phyloP scores from a whole-genome alignment of 2,797 vertebrate genomes.

The Sebastes kiyomatsui region DNA sequence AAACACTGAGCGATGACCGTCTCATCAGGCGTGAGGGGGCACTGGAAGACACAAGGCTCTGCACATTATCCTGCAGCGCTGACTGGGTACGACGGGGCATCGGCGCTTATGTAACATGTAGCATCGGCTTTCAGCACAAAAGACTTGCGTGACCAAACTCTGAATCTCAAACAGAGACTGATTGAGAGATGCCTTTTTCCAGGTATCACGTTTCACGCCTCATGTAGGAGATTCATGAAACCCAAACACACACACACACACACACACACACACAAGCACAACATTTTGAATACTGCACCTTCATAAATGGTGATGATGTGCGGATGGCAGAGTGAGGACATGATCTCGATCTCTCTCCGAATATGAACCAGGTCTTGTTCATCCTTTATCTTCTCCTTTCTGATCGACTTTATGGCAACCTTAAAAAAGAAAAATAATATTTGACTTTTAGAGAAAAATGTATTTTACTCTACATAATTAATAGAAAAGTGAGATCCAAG shows the following conservation, averaged over 20 bases:
- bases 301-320: constrained; percentile 96
- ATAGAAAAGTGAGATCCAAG: background rate
- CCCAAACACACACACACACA: background rate
- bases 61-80: constrained; percentile 34
- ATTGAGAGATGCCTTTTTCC: constrained; percentile 13
- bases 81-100: background rate
- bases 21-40: constrained; percentile 46
- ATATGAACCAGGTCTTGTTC: constrained; percentile 96
- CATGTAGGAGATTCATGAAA: background rate
- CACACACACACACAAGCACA: background rate
- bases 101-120: constrained; percentile 62
- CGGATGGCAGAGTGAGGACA: constrained; percentile 95
- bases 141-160: constrained; percentile 69
- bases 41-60: constrained; percentile 39
- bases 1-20: constrained; percentile 24
- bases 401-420: constrained; percentile 98
- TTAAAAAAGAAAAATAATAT: constrained; percentile 47
- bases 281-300: constrained; percentile 80
- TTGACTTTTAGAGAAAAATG: background rate
- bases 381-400: constrained; percentile 95
- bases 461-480: background rate
- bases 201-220: constrained; percentile 34
- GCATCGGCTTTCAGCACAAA: constrained; percentile 51
- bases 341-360: constrained; percentile 97
- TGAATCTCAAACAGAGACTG: constrained; percentile 44